Evolutionary conservation across 2,888 invertebrate genomes (phyloP).

Genomic region (Eilema depressum): DNA sequence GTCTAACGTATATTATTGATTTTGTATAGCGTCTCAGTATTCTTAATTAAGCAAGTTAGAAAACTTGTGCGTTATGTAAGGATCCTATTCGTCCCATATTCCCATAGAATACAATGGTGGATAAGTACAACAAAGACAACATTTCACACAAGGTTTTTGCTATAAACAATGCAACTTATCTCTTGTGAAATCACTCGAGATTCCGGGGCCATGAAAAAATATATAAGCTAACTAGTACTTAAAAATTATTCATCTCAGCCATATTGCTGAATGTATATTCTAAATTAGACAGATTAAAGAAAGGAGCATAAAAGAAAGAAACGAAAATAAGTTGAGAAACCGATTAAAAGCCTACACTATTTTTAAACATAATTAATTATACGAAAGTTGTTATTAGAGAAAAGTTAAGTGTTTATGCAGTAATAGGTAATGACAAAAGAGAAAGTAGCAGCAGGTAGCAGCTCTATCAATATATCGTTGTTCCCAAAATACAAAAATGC

Average conservation of each 20-base stretch:
- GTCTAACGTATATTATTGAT: not conserved
- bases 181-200: constrained; percentile 50
- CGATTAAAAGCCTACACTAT: not conserved
- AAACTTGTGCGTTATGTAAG: constrained; percentile 14
- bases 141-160: constrained; percentile 47
- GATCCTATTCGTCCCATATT: constrained; percentile 17
- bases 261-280: not conserved
- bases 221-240: constrained; percentile 16
- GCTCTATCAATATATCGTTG: not conserved
- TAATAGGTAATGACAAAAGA: not conserved
- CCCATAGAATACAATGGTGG: constrained; percentile 24
- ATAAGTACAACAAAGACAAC: constrained; percentile 33
- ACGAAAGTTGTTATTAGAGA: not conserved
- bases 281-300: not conserved
- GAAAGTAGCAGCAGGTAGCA: not conserved
- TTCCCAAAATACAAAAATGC: not conserved
- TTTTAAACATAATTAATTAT: not conserved
- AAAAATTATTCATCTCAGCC: not conserved
- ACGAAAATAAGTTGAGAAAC: not conserved
- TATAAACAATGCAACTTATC: constrained; percentile 48
- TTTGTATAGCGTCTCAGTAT: not conserved
- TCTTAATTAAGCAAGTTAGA: constrained; percentile 8
- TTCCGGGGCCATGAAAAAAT: constrained; percentile 29
- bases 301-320: not conserved
- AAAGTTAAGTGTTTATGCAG: not conserved